Conservation (phyloP, 1,140 invertebrate genomes). For the Octopus sinensis region DNA sequence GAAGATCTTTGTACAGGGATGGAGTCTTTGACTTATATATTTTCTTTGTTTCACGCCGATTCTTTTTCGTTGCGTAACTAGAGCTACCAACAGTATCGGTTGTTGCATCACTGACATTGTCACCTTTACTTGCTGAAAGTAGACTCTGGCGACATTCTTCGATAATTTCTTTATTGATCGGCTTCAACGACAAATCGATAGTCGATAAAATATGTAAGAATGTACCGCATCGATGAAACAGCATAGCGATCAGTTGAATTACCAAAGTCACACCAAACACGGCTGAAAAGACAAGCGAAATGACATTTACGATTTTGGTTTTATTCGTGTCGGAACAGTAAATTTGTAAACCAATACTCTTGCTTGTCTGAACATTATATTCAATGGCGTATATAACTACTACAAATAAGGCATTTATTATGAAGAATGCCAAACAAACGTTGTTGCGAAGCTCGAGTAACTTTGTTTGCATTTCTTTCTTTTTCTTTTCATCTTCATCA, state of each 20-base stretch:
- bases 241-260: conserved; percentile 60
- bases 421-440: conserved; percentile 60
- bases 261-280: conserved; percentile 59
- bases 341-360: not conserved
- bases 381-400: conserved; percentile 42
- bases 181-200: conserved; percentile 24
- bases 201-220: conserved; percentile 49
- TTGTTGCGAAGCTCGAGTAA: conserved; percentile 71
- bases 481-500: conserved; percentile 41
- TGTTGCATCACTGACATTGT: too few species aligned
- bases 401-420: conserved; percentile 52
- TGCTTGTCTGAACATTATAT: not conserved
- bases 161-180: not conserved
- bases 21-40: too few species aligned
- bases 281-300: conserved; percentile 59
- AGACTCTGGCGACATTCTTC: too few species aligned
- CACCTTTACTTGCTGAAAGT: too few species aligned
- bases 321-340: not conserved
- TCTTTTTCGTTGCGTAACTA: too few species aligned
- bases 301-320: conserved; percentile 12
- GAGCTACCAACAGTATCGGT: too few species aligned
- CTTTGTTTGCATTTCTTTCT: conserved; percentile 65
- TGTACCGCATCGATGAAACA: conserved; percentile 58
- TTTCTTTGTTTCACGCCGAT: too few species aligned
- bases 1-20: too few species aligned